Base-by-base conservation (phyloP, 2,888 invertebrate genomes). In the Diaperis boleti region DNA sequence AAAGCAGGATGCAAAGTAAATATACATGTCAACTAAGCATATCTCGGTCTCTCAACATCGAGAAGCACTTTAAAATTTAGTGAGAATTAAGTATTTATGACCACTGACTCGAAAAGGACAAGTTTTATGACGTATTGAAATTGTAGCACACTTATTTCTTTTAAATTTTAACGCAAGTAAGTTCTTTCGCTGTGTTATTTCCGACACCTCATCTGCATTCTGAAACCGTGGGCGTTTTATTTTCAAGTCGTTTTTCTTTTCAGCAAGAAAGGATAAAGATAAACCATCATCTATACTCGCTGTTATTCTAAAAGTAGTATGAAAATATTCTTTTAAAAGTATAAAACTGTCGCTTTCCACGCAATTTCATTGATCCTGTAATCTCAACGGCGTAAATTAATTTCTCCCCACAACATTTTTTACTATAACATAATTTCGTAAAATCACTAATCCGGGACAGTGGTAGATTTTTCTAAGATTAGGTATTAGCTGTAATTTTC, bases 11-110 rank as follows among this genome's bases (percentile, higher is more conserved):
- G 18, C n/a, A 20, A 17, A 52, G 37, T 52, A 33, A 49, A 49
- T 49, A 35, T 49, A 29, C 49, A 49, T 49, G 49, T 49, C 49
- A 49, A 18, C 49, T 49, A 49, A 49, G 29, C 49, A 49, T 29
- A 33, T 42, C n/a, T 3, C 31, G 31, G 31, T 15, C 17, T 31
- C 10, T 15, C 14, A 8, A 18, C 49, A 49, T 33, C 10, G 15
- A 33, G 35, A 29, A 35, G 35, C 49, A 35, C 49, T 33, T 18
- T 14, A 49, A 18, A 49, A 49, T 33, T 49, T 49, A 49, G 31
- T 17, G 35, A 2, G 29, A 10, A 22, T 45, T 45, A 45, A 45
- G 13, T 10, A 14, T 42, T 42, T 22, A 45, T 2, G 8, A 15
- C n/a, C 15, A 15, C 10, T 4, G 15, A 33, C 15, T 49, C 7